These are phyloP conservation scores for Chymomyza amoena DNA, from an alignment of 2,888 invertebrate genomes.

Conservation along the genomic window DNA sequence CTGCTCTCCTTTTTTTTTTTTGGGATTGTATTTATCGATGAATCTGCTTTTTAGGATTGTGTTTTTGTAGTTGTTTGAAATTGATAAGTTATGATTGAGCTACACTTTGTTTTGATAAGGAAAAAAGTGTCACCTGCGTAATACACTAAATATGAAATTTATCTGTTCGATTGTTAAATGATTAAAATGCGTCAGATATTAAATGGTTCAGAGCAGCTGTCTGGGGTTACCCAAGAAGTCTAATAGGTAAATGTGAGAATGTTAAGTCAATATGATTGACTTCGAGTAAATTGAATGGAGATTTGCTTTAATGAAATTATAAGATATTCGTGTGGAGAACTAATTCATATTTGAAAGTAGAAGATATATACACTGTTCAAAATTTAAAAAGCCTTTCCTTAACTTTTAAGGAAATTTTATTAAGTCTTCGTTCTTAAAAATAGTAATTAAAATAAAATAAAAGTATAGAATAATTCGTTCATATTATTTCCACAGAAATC, in stretches of 20 bases:
- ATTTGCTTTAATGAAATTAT: no score
- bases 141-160: constrained; percentile 19
- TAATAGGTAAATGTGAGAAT: background rate
- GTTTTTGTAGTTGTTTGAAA: constrained; percentile 33
- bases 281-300: background rate
- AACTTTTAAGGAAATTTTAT: no score
- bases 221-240: background rate
- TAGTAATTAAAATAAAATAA: no score
- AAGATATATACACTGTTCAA: no score
- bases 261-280: background rate
- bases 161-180: constrained; percentile 44
- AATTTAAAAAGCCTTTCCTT: no score
- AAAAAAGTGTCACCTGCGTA: constrained; percentile 56
- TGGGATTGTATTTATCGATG: background rate
- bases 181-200: constrained; percentile 23
- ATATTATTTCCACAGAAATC: no score
- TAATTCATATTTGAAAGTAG: no score
- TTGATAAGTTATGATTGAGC: constrained; percentile 64
- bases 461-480: no score
- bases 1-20: background rate
- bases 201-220: background rate
- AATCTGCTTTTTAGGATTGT: constrained; percentile 6
- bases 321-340: no score
- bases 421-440: no score
- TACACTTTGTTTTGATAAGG: constrained; percentile 40